Conservation (phyloP, 2,888 invertebrate genomes). For the Mimumesa dahlbomi region DNA sequence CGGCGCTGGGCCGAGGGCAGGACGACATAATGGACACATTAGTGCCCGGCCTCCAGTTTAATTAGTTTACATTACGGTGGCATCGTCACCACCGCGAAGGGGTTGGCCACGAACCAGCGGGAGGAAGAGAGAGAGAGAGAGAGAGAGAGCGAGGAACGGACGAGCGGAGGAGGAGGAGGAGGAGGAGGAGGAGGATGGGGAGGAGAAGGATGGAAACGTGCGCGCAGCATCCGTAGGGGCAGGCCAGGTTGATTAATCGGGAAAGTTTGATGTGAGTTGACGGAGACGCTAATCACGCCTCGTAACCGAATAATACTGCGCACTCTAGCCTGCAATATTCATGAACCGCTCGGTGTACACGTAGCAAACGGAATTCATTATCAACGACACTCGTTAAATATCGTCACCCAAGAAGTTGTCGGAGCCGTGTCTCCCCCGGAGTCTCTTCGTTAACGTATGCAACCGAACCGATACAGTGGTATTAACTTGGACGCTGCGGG, state of each 20-base stretch:
- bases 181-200: constrained; percentile 30
- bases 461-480: neutral
- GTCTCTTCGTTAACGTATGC: constrained; percentile 6
- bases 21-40: constrained; percentile 78
- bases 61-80: constrained; percentile 79
- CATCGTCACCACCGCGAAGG: constrained; percentile 75
- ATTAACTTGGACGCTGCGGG: neutral
- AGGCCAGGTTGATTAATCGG: constrained; percentile 76
- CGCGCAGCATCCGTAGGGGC: constrained; percentile 52
- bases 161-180: constrained; percentile 40
- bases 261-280: constrained; percentile 79
- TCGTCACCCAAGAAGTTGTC: constrained; percentile 30
- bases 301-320: constrained; percentile 74
- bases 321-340: constrained; percentile 66
- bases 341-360: constrained; percentile 55
- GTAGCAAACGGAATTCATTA: constrained; percentile 65
- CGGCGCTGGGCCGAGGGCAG: constrained; percentile 65
- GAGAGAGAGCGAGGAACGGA: constrained; percentile 29
- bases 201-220: constrained; percentile 35
- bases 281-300: constrained; percentile 78
- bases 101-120: constrained; percentile 47
- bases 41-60: constrained; percentile 78
- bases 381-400: constrained; percentile 59
- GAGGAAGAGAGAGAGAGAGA: constrained; percentile 37
- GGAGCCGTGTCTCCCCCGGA: neutral